Percentiles rank a stretch among this genome's conserved stretches.
Evolutionary conservation across 2,888 invertebrate genomes (phyloP).

Genomic region (Polyommatus icarus): DNA sequence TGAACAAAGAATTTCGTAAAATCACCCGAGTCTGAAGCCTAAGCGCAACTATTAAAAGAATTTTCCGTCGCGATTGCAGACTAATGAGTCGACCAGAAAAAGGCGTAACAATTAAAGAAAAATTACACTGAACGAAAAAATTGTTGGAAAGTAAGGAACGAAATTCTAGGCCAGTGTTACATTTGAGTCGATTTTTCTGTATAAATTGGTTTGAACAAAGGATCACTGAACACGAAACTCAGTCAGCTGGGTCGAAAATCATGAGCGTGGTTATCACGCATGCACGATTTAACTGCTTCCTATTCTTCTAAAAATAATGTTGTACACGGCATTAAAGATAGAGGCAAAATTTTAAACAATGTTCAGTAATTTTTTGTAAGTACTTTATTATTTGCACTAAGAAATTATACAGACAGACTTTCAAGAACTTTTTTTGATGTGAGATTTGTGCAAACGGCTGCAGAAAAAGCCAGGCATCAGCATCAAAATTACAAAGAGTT

Average conservation of each 20-base stretch:
- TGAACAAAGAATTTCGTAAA: background rate
- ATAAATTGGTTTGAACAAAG: constrained; percentile 30
- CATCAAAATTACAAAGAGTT: background rate
- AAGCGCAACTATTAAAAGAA: background rate
- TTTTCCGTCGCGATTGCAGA: background rate
- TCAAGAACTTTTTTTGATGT: too few species aligned
- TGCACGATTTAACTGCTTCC: constrained; percentile 33
- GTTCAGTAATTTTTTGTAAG: background rate
- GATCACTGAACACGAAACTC: constrained; percentile 32
- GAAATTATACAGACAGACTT: too few species aligned
- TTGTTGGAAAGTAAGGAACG: constrained; percentile 10
- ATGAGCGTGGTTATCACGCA: constrained; percentile 30
- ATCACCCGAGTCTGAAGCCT: background rate
- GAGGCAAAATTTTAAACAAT: background rate
- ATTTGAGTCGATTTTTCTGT: constrained; percentile 25
- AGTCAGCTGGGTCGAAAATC: constrained; percentile 26
- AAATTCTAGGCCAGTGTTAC: constrained; percentile 19
- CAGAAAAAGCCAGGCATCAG: too few species aligned
- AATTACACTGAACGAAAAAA: background rate
- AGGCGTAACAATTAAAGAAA: constrained; percentile 1
- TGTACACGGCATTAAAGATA: background rate
- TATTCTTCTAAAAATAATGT: constrained; percentile 32
- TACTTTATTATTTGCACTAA: too few species aligned
- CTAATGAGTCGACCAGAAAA: background rate
- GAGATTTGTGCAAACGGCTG: too few species aligned